Base-by-base conservation (phyloP, 1,140 invertebrate genomes). In the Ostrea denselamellosa region DNA sequence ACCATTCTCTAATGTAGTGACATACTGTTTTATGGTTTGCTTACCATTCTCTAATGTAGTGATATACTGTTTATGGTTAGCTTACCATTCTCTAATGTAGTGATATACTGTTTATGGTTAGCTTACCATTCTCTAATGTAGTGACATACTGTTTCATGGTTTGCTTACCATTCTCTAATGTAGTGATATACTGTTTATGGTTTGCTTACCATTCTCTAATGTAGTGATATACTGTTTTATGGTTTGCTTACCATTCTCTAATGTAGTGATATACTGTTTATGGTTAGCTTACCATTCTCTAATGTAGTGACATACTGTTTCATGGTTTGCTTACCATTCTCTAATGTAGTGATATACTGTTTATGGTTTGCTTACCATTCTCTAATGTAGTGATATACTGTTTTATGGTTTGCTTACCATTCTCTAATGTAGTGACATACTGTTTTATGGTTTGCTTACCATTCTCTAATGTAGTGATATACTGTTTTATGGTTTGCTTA, bases 71-170 rank as follows among this genome's bases (percentile, higher is more conserved):
- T 44, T 44, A 44, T 1, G 3, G 5, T 1, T n/a, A 22, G 65
- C 90, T 86, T 87, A 92, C 92, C 88, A 82, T 89, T 91, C 87
- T 92, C 90, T 10, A 87, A 68, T 7, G 92, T 92, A 17, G 65
- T 51, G 14, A 87, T 86, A 8, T 62, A 65, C 14, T 91, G 83
- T 44, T 44, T 44, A 44, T 1, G 3, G 5, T 1, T n/a, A 22
- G 65, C 90, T 86, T 87, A 92, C 92, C 88, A 82, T 89, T 91
- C 87, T 92, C 90, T 10, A 87, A 68, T 7, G 92, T 92, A 17
- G 65, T 51, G 14, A 87, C 85, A 8, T 62, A 65, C 14, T 91
- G 83, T 5, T 44, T 44, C 5, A 44, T 1, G 3, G 5, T 1
- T n/a, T 28, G 65, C 90, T 86, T 87, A 92, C 92, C 88, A 82